Conservation (phyloP, 2,797 vertebrate genomes). For the Pangasius larnaudii region DNA sequence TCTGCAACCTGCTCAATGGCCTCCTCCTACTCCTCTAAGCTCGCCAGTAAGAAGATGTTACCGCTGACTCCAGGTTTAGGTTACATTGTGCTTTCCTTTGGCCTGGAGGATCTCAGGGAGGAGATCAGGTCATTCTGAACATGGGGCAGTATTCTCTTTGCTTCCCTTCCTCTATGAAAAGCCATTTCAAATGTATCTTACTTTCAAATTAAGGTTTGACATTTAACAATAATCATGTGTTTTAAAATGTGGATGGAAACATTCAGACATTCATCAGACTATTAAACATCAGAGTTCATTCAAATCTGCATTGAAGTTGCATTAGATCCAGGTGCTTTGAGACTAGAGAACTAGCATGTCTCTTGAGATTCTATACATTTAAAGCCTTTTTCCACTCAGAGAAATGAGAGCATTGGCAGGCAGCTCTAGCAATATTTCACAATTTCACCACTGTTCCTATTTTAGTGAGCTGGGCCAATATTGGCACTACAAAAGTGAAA, state of each 20-base stretch:
- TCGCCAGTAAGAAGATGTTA: slow-evolving; percentile 26
- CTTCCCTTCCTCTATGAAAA: not conserved
- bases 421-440: not conserved
- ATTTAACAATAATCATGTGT: slow-evolving; percentile 16
- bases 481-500: slow-evolving; percentile 15
- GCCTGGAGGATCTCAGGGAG: slow-evolving; percentile 1
- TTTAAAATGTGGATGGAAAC: slow-evolving; percentile 1
- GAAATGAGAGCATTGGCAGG: not conserved
- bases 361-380: slow-evolving; percentile 17
- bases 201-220: not conserved
- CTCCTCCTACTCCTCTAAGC: slow-evolving; percentile 19
- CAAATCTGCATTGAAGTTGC: not conserved
- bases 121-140: slow-evolving; percentile 23
- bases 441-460: slow-evolving; percentile 6
- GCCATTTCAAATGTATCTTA: not conserved
- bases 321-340: slow-evolving; percentile 12
- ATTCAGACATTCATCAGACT: slow-evolving; percentile 2
- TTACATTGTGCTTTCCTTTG: slow-evolving; percentile 12
- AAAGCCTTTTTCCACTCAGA: not conserved
- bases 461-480: not conserved
- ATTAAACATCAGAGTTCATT: slow-evolving; percentile 16
- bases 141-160: not conserved
- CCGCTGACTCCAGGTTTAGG: slow-evolving; percentile 18
- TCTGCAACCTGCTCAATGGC: slow-evolving; percentile 38
- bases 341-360: not conserved